Evolutionary conservation across 1,140 invertebrate genomes (phyloP), one percentile per base, ranked within the genome.

Genomic region (Phthorimaea operculella): DNA sequence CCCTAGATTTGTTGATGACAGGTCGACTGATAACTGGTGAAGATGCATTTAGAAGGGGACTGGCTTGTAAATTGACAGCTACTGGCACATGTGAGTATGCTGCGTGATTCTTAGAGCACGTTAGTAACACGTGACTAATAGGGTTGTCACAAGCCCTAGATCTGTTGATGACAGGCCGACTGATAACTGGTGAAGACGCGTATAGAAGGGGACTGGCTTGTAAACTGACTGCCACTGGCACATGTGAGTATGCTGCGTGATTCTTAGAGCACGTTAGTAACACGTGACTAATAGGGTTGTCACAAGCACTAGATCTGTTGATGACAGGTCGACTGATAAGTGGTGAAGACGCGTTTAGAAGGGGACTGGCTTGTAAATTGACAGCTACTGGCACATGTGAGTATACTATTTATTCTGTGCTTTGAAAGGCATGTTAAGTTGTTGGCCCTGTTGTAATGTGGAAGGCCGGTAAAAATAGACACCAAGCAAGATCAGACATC

Each of bases 101-200:
- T n/a, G n/a, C n/a, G n/a, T n/a, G n/a, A n/a, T n/a, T n/a, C n/a
- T n/a, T n/a, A n/a, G n/a, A n/a, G n/a, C n/a, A n/a, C n/a, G n/a
- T n/a, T n/a, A n/a, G n/a, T n/a, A n/a, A n/a, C n/a, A n/a, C n/a
- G n/a, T n/a, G n/a, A n/a, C n/a, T n/a, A n/a, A n/a, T n/a, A n/a
- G n/a, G n/a, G n/a, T n/a, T 96, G 47, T 93, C 94, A 0, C 87
- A 93, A 72, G 95, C 96, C 0, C 74, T 98, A 60, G 96, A 98
- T 77, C 72, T 98, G 34, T 92, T 98, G 55, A 79, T 98, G 2
- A 97, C 94, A 0, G 96, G 96, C 6, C 86, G 94, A 49, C 73
- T 88, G 14, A 87, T 97, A 4, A 86, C 79, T 34, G 93, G 92
- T 0, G 88, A 91, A 60, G 94, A 97, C 76, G 96, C 96, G 0